Conservation (phyloP, 1,140 invertebrate genomes). For the Andricus grossulariae region DNA sequence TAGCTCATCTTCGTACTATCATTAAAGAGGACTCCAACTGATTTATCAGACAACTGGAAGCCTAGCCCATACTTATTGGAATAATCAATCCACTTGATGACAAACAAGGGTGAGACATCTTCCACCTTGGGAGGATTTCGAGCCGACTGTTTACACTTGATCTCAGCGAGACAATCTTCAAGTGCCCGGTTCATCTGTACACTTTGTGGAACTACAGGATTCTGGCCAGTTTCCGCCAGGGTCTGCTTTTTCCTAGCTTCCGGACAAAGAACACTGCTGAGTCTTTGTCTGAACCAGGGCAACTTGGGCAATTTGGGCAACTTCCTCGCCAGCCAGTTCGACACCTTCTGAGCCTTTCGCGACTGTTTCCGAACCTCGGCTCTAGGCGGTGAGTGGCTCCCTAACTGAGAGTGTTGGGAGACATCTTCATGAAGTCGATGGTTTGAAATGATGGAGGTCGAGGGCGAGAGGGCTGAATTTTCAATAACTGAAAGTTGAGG, state of each 20-base stretch:
- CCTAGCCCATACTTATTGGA: slow-evolving; percentile 86
- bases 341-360: slow-evolving; percentile 60
- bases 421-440: slow-evolving; percentile 37
- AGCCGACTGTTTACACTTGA: slow-evolving; percentile 45
- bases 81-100: slow-evolving; percentile 87
- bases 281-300: slow-evolving; percentile 66
- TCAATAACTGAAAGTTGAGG: slow-evolving; percentile 55
- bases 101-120: slow-evolving; percentile 78
- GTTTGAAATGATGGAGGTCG: slow-evolving; percentile 43
- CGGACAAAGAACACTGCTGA: slow-evolving; percentile 70
- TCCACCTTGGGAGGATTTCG: slow-evolving; percentile 74
- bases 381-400: not conserved
- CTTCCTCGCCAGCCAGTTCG: slow-evolving; percentile 63
- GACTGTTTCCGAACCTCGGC: not conserved
- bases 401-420: not conserved
- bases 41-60: slow-evolving; percentile 83
- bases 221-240: not conserved
- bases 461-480: slow-evolving; percentile 7
- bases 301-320: slow-evolving; percentile 56
- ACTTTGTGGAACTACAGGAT: slow-evolving; percentile 46
- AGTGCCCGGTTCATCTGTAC: slow-evolving; percentile 63
- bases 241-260: slow-evolving; percentile 62
- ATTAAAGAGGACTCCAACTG: slow-evolving; percentile 83
- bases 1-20: slow-evolving; percentile 81
- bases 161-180: slow-evolving; percentile 59